Conservation (phyloP, 2,888 invertebrate species). For the Eumerus sabulonum region DNA sequence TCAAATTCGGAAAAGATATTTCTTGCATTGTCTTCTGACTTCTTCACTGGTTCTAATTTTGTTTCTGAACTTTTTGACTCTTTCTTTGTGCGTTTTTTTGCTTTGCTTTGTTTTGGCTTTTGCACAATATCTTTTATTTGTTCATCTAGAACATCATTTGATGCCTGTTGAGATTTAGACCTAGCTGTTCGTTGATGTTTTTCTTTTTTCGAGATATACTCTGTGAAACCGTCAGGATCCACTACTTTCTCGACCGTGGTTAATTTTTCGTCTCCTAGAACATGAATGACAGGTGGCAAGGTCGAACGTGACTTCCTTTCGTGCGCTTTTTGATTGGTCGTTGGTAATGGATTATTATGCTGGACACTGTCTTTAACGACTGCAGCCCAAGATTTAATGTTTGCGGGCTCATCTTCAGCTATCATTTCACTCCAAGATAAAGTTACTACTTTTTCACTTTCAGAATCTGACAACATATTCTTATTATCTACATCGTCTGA, state of each 20-base stretch:
- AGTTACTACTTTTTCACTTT: neutral
- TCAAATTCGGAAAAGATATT: too few relatives aligned
- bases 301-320: conserved; percentile 71
- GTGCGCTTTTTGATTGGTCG: neutral
- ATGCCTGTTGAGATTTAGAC: conserved; percentile 79
- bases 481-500: too few relatives aligned
- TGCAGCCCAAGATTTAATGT: conserved; percentile 71
- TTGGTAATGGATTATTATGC: too few relatives aligned
- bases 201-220: conserved; percentile 79
- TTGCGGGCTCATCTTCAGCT: conserved; percentile 71
- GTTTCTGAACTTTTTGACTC: neutral
- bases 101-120: conserved; percentile 77
- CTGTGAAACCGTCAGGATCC: conserved; percentile 80
- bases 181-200: conserved; percentile 80
- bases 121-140: conserved; percentile 77
- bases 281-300: conserved; percentile 72
- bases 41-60: neutral
- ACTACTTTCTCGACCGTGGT: conserved; percentile 26
- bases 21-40: neutral
- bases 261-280: conserved; percentile 66
- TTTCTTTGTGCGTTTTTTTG: conserved; percentile 69
- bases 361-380: conserved; percentile 68
- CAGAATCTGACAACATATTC: too few relatives aligned
- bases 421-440: conserved; percentile 74
- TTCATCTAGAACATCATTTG: conserved; percentile 72